Evolutionary conservation across 35 echinoderm and acorn worm genomes (phyloP).

Genomic region (Heliocidaris erythrogramma): DNA sequence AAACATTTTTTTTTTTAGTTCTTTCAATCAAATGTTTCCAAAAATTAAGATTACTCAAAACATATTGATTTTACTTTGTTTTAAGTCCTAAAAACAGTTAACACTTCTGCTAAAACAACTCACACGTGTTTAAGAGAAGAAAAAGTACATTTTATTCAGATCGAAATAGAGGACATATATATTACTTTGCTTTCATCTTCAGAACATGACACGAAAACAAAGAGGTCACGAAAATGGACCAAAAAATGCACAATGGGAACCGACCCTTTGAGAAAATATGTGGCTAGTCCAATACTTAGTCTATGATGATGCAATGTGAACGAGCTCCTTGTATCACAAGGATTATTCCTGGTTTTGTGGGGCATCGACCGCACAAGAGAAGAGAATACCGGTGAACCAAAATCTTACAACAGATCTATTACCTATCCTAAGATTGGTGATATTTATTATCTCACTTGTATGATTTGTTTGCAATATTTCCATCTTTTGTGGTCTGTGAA

Average conservation of each 20-base stretch:
- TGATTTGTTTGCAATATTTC: not conserved
- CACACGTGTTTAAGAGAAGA: conserved; percentile 11
- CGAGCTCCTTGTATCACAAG: not conserved
- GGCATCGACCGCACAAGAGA: not conserved
- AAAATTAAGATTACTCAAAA: not conserved
- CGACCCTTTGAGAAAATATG: not conserved
- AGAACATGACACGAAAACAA: not conserved
- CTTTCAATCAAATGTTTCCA: too few relatives aligned
- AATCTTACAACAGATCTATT: not conserved
- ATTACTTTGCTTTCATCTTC: not conserved
- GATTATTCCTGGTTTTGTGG: not conserved
- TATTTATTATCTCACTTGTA: too few relatives aligned
- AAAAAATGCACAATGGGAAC: not conserved
- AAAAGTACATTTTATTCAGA: conserved; percentile 47
- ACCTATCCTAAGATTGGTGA: too few relatives aligned
- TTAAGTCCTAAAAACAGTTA: not conserved
- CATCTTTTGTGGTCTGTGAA: not conserved
- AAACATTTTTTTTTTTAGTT: too few relatives aligned
- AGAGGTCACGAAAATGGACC: not conserved
- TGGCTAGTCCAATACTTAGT: not conserved
- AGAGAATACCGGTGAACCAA: not conserved
- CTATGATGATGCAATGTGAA: not conserved
- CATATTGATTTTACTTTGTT: not conserved
- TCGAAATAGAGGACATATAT: conserved; percentile 29
- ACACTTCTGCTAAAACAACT: not conserved